Conservation (phyloP, 2,888 invertebrate genomes). For the Dryococelus australis region DNA sequence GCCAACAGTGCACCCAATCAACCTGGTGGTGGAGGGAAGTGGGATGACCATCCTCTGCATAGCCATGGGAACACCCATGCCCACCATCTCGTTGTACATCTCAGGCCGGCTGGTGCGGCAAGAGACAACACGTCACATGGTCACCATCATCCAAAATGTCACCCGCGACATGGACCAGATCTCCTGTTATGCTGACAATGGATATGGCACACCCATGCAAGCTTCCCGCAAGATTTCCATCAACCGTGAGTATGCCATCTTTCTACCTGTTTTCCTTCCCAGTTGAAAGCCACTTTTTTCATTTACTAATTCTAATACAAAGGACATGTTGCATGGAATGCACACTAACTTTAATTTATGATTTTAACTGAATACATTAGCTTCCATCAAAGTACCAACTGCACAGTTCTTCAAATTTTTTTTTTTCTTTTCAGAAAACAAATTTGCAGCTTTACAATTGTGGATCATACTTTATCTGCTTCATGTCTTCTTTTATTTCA, state of each 20-base stretch:
- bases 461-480: too few relatives aligned
- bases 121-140: conserved; percentile 84
- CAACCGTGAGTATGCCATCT: conserved; percentile 70
- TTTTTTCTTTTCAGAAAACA: too few relatives aligned
- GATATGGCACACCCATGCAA: conserved; percentile 87
- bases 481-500: too few relatives aligned
- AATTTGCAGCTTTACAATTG: too few relatives aligned
- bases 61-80: conserved; percentile 85
- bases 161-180: conserved; percentile 86
- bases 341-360: too few relatives aligned
- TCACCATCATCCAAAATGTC: conserved; percentile 85
- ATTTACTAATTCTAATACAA: too few relatives aligned
- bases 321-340: too few relatives aligned
- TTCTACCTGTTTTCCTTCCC: too few relatives aligned
- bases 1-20: conserved; percentile 83
- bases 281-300: too few relatives aligned
- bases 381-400: too few relatives aligned
- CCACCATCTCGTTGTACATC: conserved; percentile 83
- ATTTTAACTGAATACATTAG: too few relatives aligned
- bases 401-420: too few relatives aligned
- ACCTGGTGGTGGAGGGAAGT: conserved; percentile 82
- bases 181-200: conserved; percentile 88
- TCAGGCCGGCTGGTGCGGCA: conserved; percentile 80
- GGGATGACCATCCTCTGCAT: conserved; percentile 87
- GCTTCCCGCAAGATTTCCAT: conserved; percentile 81